Percentiles rank a stretch among this genome's conserved stretches.
Evolutionary conservation across 2,113 vertebrate genomes (phyloP).

Genomic region (Gasterosteus aculeatus): DNA sequence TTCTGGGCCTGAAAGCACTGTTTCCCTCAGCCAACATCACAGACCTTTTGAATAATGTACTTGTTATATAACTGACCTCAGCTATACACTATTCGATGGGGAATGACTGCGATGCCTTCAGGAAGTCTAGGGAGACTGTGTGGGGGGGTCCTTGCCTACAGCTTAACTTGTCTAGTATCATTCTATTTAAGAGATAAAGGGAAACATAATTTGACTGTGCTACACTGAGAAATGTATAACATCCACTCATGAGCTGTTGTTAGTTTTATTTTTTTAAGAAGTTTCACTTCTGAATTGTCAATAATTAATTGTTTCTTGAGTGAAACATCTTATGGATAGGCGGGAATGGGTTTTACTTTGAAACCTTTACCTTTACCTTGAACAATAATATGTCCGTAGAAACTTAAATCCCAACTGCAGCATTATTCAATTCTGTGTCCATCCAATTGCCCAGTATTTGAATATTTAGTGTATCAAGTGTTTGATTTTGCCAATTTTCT

Average conservation of each 20-base stretch:
- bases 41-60: constrained; percentile 78
- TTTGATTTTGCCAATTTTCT: no score
- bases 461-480: not conserved
- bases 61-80: constrained; percentile 53
- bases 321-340: no score
- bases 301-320: not conserved
- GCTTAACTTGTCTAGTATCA: constrained; percentile 2
- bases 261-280: not conserved
- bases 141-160: constrained; percentile 24
- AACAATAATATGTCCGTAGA: not conserved
- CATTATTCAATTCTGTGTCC: not conserved
- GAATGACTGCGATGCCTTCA: constrained; percentile 35
- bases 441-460: not conserved
- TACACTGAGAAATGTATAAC: not conserved
- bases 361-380: not conserved
- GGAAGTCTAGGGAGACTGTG: constrained; percentile 28
- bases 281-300: not conserved
- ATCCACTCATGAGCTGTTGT: not conserved
- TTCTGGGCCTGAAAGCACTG: constrained; percentile 64
- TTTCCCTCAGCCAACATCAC: constrained; percentile 51
- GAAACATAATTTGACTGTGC: not conserved
- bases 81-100: constrained; percentile 20
- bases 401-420: not conserved
- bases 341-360: not conserved
- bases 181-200: constrained; percentile 3